Conservation (phyloP, 2,888 invertebrate species). For the Eumacrocentrus americanus region DNA sequence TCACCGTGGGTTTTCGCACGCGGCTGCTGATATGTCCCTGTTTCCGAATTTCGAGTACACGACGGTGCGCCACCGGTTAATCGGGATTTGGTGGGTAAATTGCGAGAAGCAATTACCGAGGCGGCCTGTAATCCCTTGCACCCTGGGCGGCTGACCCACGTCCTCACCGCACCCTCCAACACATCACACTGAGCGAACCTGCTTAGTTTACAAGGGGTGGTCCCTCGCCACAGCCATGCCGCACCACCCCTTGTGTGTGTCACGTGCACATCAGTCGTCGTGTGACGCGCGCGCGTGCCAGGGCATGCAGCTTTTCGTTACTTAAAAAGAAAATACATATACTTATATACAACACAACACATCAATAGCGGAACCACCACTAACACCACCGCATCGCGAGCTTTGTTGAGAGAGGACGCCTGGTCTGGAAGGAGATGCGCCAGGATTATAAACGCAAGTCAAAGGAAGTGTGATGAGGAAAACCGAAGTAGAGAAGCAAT, state of each 20-base stretch:
- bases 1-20: slow-evolving; percentile 11
- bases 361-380: not conserved
- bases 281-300: slow-evolving; percentile 45
- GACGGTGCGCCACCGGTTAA: slow-evolving; percentile 42
- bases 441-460: slow-evolving; percentile 24
- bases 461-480: slow-evolving; percentile 29
- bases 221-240: slow-evolving; percentile 32
- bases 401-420: too few species aligned
- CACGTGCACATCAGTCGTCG: slow-evolving; percentile 55
- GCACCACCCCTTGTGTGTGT: slow-evolving; percentile 39
- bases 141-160: slow-evolving; percentile 28
- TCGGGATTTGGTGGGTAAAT: slow-evolving; percentile 55
- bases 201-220: slow-evolving; percentile 45
- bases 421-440: not conserved
- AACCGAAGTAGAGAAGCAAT: slow-evolving; percentile 22
- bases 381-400: not conserved
- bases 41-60: slow-evolving; percentile 30
- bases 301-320: slow-evolving; percentile 44
- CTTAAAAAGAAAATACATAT: slow-evolving; percentile 26
- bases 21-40: slow-evolving; percentile 2
- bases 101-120: slow-evolving; percentile 56
- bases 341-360: slow-evolving; percentile 1
- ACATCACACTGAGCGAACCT: slow-evolving; percentile 29
- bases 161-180: slow-evolving; percentile 16
- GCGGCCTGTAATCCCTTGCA: slow-evolving; percentile 51